phyloP scores from a whole-genome alignment of 2,888 invertebrate genomes.

The Campoplex nolae region DNA sequence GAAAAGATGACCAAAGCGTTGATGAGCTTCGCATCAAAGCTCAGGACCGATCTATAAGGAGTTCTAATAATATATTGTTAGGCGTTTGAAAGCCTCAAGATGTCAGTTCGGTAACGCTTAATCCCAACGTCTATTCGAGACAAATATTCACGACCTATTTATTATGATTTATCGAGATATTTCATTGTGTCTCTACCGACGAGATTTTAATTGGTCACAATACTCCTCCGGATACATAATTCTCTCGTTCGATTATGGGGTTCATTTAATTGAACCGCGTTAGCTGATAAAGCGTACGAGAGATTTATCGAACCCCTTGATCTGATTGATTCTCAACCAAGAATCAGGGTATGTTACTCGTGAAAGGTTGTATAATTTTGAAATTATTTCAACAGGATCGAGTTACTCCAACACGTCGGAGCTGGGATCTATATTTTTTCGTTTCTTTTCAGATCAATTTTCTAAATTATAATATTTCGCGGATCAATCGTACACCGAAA shows the following conservation, averaged over 20 bases:
- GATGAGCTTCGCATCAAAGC: slow-evolving; percentile 24
- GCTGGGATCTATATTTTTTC: background rate
- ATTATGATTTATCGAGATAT: slow-evolving; percentile 17
- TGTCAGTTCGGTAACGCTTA: slow-evolving; percentile 26
- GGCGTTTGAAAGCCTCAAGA: background rate
- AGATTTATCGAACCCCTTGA: background rate
- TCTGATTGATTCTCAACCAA: background rate
- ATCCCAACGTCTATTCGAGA: background rate
- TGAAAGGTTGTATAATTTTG: background rate
- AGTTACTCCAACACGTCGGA: background rate
- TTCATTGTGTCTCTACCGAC: background rate
- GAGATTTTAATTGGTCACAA: slow-evolving; percentile 49
- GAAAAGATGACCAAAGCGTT: slow-evolving; percentile 11
- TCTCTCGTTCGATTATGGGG: background rate
- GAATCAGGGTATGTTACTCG: background rate
- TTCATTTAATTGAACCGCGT: background rate
- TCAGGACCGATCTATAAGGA: background rate
- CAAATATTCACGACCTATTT: slow-evolving; percentile 1
- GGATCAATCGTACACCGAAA: too few relatives aligned
- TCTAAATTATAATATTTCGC: background rate
- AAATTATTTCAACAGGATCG: background rate
- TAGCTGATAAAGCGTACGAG: background rate
- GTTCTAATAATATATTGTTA: background rate
- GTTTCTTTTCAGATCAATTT: background rate
- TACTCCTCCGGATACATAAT: background rate